Evolutionary conservation across 2,888 invertebrate genomes (phyloP).

Genomic region (Rhagium mordax): DNA sequence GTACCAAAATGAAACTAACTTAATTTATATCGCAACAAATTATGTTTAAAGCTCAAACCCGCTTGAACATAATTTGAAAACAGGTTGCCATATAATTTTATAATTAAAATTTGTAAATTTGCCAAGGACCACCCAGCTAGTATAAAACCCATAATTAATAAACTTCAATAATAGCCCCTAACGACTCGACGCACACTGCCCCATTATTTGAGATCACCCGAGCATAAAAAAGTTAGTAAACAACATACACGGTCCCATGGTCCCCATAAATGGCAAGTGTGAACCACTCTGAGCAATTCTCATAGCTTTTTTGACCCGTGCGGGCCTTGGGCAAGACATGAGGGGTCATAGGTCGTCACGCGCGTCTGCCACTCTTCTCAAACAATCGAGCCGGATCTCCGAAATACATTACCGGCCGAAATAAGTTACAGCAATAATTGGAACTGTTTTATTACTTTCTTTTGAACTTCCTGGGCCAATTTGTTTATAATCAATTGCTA

Average conservation of each 20-base stretch:
- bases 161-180: conserved; percentile 28
- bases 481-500: too few species aligned
- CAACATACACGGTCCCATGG: conserved; percentile 24
- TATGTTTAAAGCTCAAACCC: background rate
- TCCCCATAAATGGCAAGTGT: conserved; percentile 42
- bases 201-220: conserved; percentile 34
- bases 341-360: conserved; percentile 61
- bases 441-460: too few species aligned
- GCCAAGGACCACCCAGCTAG: conserved; percentile 28
- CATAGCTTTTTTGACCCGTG: conserved; percentile 63
- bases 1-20: background rate
- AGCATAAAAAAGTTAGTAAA: conserved; percentile 38
- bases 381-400: background rate
- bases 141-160: conserved; percentile 17
- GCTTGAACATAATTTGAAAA: conserved; percentile 1
- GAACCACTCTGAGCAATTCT: conserved; percentile 44
- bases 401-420: conserved; percentile 7
- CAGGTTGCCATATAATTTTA: background rate
- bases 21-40: background rate
- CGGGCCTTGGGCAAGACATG: conserved; percentile 57
- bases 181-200: conserved; percentile 8
- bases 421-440: too few species aligned
- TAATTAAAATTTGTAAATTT: conserved; percentile 30
- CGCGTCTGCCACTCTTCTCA: conserved; percentile 48
- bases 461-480: too few species aligned